Conservation (phyloP, 2,113 vertebrate species). For the Glaucomys volans region DNA sequence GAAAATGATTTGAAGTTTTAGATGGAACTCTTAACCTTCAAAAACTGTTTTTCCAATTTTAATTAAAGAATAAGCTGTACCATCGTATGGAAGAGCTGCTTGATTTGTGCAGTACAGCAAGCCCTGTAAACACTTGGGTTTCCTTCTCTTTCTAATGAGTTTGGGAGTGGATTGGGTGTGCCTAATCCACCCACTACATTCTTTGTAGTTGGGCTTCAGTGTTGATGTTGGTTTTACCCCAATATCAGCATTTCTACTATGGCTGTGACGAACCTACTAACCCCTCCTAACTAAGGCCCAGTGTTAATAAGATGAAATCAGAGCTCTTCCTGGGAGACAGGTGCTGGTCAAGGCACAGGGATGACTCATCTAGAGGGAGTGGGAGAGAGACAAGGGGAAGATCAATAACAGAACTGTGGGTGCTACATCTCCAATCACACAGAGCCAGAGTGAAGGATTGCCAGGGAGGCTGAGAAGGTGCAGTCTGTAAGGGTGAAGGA, state of each 20-base stretch:
- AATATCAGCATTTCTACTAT: not conserved
- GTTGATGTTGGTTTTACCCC: not conserved
- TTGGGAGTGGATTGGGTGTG: not conserved
- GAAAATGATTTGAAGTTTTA: constrained; percentile 77
- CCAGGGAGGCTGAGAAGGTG: not conserved
- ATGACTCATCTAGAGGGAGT: not conserved
- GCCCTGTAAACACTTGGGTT: not conserved
- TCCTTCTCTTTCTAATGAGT: not conserved
- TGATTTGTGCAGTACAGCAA: constrained; percentile 31
- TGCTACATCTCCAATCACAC: not conserved
- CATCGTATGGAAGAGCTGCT: not conserved
- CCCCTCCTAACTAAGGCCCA: not conserved
- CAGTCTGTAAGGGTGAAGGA: not conserved
- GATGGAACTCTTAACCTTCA: constrained; percentile 81
- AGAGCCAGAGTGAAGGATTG: not conserved
- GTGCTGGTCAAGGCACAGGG: not conserved
- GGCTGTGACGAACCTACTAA: not conserved
- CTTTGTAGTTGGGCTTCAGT: not conserved
- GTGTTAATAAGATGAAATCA: not conserved
- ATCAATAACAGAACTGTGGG: not conserved
- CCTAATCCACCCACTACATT: not conserved
- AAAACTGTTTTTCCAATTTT: constrained; percentile 72
- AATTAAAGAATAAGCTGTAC: constrained; percentile 68
- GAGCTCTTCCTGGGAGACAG: not conserved
- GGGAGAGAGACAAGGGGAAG: not conserved